Evolutionary conservation across 2,888 invertebrate species (phyloP), one percentile per base, ranked within the genome.

Genomic region (Dynastes tityus): DNA sequence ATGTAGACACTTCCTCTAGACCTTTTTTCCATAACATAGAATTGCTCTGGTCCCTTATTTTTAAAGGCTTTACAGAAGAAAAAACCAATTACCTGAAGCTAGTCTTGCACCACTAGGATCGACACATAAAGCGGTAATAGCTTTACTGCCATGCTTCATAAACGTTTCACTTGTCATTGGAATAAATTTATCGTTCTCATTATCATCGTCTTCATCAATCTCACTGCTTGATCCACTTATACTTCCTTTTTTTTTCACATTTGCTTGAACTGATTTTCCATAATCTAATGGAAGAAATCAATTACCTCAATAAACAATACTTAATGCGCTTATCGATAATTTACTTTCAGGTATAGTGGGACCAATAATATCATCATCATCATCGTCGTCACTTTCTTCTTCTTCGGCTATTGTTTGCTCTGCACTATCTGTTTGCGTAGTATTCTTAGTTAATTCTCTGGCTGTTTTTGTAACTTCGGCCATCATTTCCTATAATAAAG

Each of bases 31-130:
- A 22, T 22, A 22, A 22, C 22, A 22, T 22, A 22, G 22, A 22
- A 22, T 22, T 22, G 22, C 22, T 1, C 22, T 0, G 22, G 22
- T 22, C 22, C 22, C 22, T 22, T 22, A 22, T 22, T 22, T 22
- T 22, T 22, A 22, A 22, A 22, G 22, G 22, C 32, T 32, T 32
- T 32, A 32, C 32, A 4, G 2, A 8, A 9, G 1, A 40, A 40
- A 9, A 40, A 9, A 11, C 0, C 8, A 45, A 11, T 37, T 82
- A 87, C 88, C 88, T 81, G 89, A 88, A 45, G 88, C 91, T 32
- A 91, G 85, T 0, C 99, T 91, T 0, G 98, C 97, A 0, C 99
- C 99, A 1, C 98, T 96, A 0, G 98, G 97, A 89, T 99, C 99
- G 0, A 97, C 94, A 0, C 96, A 94, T 1, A 99, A 88, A 0